Conservation (phyloP, 2,888 invertebrate genomes). For the Gasteruption jaculator region DNA sequence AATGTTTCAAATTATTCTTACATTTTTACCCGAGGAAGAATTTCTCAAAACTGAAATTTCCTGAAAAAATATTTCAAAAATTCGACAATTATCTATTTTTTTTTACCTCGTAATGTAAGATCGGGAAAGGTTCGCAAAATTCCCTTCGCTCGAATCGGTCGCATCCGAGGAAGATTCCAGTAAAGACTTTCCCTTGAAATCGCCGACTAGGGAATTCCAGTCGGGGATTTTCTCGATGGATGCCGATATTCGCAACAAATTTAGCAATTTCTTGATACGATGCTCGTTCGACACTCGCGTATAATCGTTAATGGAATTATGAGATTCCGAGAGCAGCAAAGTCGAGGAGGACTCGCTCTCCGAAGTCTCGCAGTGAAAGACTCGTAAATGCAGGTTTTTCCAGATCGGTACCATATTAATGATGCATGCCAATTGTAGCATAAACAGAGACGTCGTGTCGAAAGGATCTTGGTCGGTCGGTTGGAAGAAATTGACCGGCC, state of each 20-base stretch:
- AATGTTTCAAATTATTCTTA: slow-evolving; percentile 18
- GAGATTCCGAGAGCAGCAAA: slow-evolving; percentile 47
- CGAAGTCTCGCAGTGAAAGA: slow-evolving; percentile 74
- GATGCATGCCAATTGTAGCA: slow-evolving; percentile 95
- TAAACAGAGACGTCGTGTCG: slow-evolving; percentile 88
- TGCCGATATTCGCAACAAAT: slow-evolving; percentile 82
- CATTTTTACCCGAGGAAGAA: slow-evolving; percentile 1
- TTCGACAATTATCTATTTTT: slow-evolving; percentile 13
- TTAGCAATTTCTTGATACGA: slow-evolving; percentile 68
- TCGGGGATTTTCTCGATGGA: slow-evolving; percentile 68
- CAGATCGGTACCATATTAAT: slow-evolving; percentile 86
- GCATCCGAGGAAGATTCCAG: slow-evolving; percentile 34
- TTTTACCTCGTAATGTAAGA: slow-evolving; percentile 42
- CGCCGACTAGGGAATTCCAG: slow-evolving; percentile 59
- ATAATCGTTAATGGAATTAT: slow-evolving; percentile 49
- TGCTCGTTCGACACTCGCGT: slow-evolving; percentile 42
- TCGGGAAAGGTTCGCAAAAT: slow-evolving; percentile 52
- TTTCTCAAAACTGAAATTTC: slow-evolving; percentile 3
- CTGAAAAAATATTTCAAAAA: slow-evolving; percentile 2
- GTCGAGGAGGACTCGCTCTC: slow-evolving; percentile 41
- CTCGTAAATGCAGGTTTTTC: slow-evolving; percentile 80
- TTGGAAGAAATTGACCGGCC: slow-evolving; percentile 90
- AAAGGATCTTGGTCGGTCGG: slow-evolving; percentile 76
- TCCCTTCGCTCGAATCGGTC: slow-evolving; percentile 33
- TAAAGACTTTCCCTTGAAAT: slow-evolving; percentile 46